Conservation (phyloP, 2,797 vertebrate genomes). For the Onychomys torridus region DNA sequence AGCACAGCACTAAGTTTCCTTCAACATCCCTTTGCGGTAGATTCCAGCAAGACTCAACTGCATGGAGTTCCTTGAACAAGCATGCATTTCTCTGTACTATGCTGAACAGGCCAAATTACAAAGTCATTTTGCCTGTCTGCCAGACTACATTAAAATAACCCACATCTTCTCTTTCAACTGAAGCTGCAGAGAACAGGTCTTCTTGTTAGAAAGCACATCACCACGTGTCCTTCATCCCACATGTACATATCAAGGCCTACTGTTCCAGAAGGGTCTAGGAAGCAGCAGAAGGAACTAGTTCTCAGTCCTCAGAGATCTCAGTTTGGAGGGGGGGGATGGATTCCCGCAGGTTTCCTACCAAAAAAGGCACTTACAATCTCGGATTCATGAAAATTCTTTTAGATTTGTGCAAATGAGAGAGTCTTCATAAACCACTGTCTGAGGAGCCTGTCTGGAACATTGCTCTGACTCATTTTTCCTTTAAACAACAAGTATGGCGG, state of each 20-base stretch:
- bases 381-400: background rate
- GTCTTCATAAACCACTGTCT: constrained; percentile 70
- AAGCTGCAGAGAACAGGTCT: background rate
- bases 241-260: background rate
- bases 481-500: constrained; percentile 46
- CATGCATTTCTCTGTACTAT: background rate
- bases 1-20: background rate
- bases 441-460: constrained; percentile 45
- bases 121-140: background rate
- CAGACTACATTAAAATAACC: constrained; percentile 2
- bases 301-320: background rate
- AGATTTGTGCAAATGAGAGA: constrained; percentile 70
- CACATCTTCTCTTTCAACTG: background rate
- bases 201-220: background rate
- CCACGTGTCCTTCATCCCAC: background rate
- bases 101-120: background rate
- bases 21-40: background rate
- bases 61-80: background rate
- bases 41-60: background rate
- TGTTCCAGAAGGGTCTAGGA: background rate
- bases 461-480: constrained; percentile 74
- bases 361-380: background rate
- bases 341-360: background rate
- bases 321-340: background rate
- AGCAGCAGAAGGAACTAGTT: constrained; percentile 19